Evolutionary conservation across 2,888 invertebrate genomes (phyloP).

Genomic region (Drosophila nr. perissopoda): DNA sequence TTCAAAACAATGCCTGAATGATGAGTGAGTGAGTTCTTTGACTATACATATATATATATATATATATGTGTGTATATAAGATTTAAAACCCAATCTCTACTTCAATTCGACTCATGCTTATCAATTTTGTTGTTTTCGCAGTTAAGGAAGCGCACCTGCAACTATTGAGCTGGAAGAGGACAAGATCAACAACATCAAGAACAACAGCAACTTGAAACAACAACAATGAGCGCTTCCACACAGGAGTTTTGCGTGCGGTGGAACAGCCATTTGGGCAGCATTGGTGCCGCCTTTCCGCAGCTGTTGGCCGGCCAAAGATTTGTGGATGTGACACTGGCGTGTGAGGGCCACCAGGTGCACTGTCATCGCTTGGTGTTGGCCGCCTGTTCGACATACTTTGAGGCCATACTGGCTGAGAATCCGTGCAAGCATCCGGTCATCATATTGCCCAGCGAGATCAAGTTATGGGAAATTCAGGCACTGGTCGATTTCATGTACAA

Average conservation of each 20-base stretch:
- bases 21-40: not conserved
- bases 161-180: not conserved
- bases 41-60: not conserved
- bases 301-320: conserved; percentile 86
- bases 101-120: not conserved
- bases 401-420: conserved; percentile 91
- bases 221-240: conserved; percentile 56
- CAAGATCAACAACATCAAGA: not conserved
- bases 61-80: not conserved
- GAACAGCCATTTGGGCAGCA: conserved; percentile 85
- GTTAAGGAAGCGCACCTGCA: not conserved
- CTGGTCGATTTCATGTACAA: conserved; percentile 96
- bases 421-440: conserved; percentile 94
- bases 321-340: conserved; percentile 95
- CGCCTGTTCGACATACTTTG: conserved; percentile 94
- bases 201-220: conserved; percentile 1
- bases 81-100: not conserved
- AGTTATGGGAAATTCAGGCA: conserved; percentile 93
- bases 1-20: not conserved
- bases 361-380: conserved; percentile 95
- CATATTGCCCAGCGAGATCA: conserved; percentile 93
- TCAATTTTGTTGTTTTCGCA: not conserved
- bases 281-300: conserved; percentile 85
- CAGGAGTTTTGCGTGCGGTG: conserved; percentile 85
- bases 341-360: conserved; percentile 92